Conservation (phyloP, 2,888 invertebrate species). For the Ashinkailepas kermadecensis region DNA sequence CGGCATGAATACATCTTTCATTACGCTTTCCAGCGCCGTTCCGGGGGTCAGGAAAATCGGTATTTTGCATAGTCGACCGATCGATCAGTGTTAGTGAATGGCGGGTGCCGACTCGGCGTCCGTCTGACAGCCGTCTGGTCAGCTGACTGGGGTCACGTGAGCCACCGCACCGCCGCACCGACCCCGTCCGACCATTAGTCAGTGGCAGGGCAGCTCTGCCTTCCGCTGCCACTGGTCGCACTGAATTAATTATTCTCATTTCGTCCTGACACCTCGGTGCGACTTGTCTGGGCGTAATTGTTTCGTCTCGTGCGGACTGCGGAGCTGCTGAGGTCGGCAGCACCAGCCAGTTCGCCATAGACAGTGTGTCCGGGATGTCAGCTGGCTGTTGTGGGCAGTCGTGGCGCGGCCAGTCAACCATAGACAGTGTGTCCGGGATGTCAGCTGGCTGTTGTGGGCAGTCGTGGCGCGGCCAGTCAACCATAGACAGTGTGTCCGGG, state of each 20-base stretch:
- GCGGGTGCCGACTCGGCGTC: not conserved
- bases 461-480: too few species aligned
- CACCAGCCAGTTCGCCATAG: too few species aligned
- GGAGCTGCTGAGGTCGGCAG: too few species aligned
- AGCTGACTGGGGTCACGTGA: not conserved
- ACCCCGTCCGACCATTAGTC: not conserved
- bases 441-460: too few species aligned
- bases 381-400: too few species aligned
- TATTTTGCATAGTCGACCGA: not conserved
- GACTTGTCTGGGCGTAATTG: too few species aligned
- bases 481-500: too few species aligned
- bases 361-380: too few species aligned
- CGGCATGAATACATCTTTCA: not conserved
- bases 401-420: too few species aligned
- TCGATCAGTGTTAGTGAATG: not conserved
- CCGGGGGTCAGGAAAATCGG: not conserved
- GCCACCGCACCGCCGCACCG: not conserved
- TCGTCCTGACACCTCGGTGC: too few species aligned
- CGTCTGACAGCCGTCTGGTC: not conserved
- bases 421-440: too few species aligned
- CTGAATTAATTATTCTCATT: not conserved
- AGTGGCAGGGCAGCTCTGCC: not conserved
- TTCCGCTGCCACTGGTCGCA: not conserved
- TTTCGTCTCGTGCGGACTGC: too few species aligned
- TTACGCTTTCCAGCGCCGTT: not conserved